Evolutionary conservation across 2,888 invertebrate genomes (phyloP).

Genomic region (Spialia ferax): DNA sequence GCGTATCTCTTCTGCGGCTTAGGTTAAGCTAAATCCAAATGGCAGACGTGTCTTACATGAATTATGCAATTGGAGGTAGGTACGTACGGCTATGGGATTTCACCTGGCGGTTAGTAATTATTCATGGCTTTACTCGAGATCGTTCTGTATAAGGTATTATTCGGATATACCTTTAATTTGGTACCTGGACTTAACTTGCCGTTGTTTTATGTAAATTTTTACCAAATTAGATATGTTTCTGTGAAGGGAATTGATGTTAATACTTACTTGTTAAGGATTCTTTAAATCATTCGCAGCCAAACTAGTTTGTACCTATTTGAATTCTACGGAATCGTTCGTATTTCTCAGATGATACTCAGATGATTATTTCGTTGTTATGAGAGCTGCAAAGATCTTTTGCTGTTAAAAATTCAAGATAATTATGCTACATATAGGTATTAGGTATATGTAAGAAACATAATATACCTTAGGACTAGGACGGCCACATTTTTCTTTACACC

Average conservation of each 20-base stretch:
- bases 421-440: too few species aligned
- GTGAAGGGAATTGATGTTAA: not conserved
- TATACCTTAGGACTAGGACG: too few species aligned
- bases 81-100: constrained; percentile 31
- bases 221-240: not conserved
- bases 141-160: constrained; percentile 17
- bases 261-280: too few species aligned
- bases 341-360: too few species aligned
- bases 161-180: not conserved
- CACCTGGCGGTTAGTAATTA: constrained; percentile 35
- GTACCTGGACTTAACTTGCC: constrained; percentile 9
- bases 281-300: too few species aligned
- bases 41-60: constrained; percentile 28
- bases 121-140: constrained; percentile 30
- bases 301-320: too few species aligned
- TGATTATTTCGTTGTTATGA: too few species aligned
- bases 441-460: too few species aligned
- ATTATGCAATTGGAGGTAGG: constrained; percentile 31
- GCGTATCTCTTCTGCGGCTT: not conserved
- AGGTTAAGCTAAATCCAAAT: constrained; percentile 29
- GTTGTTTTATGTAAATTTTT: not conserved
- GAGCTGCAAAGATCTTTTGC: too few species aligned
- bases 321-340: too few species aligned
- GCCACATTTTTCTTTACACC: too few species aligned
- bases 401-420: too few species aligned